phyloP scores from a whole-genome alignment of 2,113 vertebrate species.

The Chiloscyllium plagiosum region DNA sequence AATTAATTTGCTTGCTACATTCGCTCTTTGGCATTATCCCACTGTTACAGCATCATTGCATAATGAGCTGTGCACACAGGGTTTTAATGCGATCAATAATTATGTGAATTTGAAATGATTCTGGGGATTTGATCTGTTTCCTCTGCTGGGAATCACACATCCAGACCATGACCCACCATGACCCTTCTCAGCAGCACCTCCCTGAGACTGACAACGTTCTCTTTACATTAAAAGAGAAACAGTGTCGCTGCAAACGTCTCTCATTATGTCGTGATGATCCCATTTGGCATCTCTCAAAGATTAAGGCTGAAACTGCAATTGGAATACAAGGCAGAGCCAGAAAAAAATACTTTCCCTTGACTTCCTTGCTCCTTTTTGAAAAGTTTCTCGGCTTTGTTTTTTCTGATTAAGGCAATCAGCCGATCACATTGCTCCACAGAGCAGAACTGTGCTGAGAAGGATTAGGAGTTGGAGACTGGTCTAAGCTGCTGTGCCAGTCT shows the following conservation, averaged over 20 bases:
- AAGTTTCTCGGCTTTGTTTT: background rate
- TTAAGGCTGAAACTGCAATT: background rate
- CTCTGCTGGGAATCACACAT: background rate
- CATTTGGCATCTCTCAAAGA: background rate
- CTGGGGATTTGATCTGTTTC: background rate
- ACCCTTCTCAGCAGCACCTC: background rate
- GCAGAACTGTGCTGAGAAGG: background rate
- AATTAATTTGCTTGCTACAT: background rate
- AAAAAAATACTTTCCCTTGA: background rate
- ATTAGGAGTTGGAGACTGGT: background rate
- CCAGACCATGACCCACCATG: background rate
- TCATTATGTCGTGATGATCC: background rate
- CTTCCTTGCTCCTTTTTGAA: background rate
- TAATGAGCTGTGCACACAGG: background rate
- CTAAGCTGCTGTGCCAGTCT: background rate
- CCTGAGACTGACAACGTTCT: background rate
- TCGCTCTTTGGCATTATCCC: background rate
- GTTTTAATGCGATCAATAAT: constrained; percentile 21
- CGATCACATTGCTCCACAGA: background rate
- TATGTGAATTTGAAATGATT: constrained; percentile 17
- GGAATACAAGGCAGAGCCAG: background rate
- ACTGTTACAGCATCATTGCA: background rate
- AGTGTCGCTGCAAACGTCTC: background rate
- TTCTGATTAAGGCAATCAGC: background rate
- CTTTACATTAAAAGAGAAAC: background rate